Percentiles rank a stretch among this genome's conserved stretches.
Evolutionary conservation across 2,113 vertebrate genomes (phyloP).

Genomic region (Spea multiplicata): DNA sequence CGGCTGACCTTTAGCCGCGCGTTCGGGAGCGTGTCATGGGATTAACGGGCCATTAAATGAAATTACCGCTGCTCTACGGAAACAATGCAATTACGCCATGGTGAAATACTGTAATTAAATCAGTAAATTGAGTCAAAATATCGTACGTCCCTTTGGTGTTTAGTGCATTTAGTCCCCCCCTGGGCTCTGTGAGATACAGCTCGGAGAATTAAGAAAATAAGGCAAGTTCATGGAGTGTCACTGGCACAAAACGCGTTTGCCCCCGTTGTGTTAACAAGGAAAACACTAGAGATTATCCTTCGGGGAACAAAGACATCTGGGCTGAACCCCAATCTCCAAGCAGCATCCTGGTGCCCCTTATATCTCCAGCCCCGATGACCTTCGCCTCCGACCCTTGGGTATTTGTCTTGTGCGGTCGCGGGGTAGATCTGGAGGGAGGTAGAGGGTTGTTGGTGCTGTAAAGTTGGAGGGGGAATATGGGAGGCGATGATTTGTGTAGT

Average conservation of each 20-base stretch:
- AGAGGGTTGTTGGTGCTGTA: no score
- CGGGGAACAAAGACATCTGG: no score
- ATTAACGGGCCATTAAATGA: conserved; percentile 58
- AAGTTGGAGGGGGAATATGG: no score
- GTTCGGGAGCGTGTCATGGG: conserved; percentile 51
- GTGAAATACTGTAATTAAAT: conserved; percentile 64
- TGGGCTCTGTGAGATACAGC: conserved; percentile 41
- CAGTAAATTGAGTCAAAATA: conserved; percentile 60
- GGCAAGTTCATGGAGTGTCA: conserved; percentile 34
- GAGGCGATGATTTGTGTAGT: no score
- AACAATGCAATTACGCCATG: conserved; percentile 58
- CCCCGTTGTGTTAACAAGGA: no score
- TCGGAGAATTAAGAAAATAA: conserved; percentile 13
- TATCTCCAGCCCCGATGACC: no score
- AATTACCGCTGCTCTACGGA: conserved; percentile 61
- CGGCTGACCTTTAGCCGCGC: conserved; percentile 61
- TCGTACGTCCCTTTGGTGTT: conserved; percentile 46
- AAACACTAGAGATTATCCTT: no score
- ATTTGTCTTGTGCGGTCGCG: no score
- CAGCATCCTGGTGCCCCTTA: no score
- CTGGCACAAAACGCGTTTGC: not conserved
- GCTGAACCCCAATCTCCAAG: no score
- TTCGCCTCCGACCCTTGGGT: no score
- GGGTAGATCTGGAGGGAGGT: no score
- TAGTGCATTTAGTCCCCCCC: conserved; percentile 41